These are phyloP conservation scores for Enhydra lutris DNA, from an alignment of 2,113 vertebrate species.

Conservation along the genomic window DNA sequence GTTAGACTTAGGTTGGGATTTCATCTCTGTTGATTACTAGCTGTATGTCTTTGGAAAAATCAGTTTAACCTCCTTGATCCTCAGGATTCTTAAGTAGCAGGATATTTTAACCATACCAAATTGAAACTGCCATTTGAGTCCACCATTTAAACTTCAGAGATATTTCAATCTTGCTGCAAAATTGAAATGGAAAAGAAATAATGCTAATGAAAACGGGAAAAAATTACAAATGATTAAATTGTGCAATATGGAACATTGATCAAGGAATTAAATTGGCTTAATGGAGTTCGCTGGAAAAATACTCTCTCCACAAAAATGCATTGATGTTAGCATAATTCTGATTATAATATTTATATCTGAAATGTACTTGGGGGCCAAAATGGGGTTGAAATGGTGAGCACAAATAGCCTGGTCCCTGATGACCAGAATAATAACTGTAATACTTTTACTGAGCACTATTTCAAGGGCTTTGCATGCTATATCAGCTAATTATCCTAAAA, in stretches of 20 bases:
- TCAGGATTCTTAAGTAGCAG: background rate
- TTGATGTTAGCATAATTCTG: slow-evolving; percentile 54
- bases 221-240: slow-evolving; percentile 63
- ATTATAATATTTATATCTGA: slow-evolving; percentile 62
- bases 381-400: background rate
- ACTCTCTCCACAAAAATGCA: slow-evolving; percentile 45
- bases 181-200: slow-evolving; percentile 68
- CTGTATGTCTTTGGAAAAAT: background rate
- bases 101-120: slow-evolving; percentile 14
- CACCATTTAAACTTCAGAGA: slow-evolving; percentile 40
- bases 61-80: background rate
- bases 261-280: slow-evolving; percentile 64
- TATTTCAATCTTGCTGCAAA: slow-evolving; percentile 41
- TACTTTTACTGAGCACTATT: background rate
- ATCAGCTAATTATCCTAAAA: background rate
- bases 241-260: slow-evolving; percentile 58
- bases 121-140: slow-evolving; percentile 32
- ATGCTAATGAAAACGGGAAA: slow-evolving; percentile 69
- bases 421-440: background rate
- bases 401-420: background rate
- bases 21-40: background rate
- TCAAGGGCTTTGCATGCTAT: background rate
- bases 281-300: slow-evolving; percentile 62
- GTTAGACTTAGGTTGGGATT: background rate
- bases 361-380: slow-evolving; percentile 17